Conservation (phyloP, 1,140 invertebrate genomes). For the Ridgeia piscesae region DNA sequence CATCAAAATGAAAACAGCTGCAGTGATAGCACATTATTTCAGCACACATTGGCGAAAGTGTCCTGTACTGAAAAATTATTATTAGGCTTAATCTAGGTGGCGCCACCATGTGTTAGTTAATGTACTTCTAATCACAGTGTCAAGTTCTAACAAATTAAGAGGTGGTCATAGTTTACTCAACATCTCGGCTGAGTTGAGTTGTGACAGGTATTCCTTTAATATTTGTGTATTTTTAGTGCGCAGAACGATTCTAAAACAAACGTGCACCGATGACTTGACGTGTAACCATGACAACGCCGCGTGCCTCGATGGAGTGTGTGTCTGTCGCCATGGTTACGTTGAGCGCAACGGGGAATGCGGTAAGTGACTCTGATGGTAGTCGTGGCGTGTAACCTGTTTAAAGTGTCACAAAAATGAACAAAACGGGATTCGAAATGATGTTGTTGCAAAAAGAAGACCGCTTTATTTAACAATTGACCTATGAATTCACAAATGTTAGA, state of each 20-base stretch:
- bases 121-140: too few relatives aligned
- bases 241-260: background rate
- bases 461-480: background rate
- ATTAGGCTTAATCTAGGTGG: too few relatives aligned
- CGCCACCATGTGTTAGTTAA: too few relatives aligned
- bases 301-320: slow-evolving; percentile 2
- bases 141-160: too few relatives aligned
- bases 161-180: too few relatives aligned
- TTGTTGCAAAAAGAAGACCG: background rate
- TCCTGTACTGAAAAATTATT: too few relatives aligned
- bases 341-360: background rate
- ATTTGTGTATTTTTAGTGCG: background rate
- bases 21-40: too few relatives aligned
- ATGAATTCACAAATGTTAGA: too few relatives aligned
- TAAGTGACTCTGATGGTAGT: background rate
- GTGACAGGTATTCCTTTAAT: background rate
- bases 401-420: background rate
- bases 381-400: too few relatives aligned
- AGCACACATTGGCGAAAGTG: too few relatives aligned
- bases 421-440: background rate
- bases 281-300: background rate
- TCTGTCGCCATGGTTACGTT: slow-evolving; percentile 10
- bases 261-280: background rate
- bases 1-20: too few relatives aligned
- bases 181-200: too few relatives aligned